Conservation (phyloP, 2,888 invertebrate species). For the Drosophila yooni region DNA sequence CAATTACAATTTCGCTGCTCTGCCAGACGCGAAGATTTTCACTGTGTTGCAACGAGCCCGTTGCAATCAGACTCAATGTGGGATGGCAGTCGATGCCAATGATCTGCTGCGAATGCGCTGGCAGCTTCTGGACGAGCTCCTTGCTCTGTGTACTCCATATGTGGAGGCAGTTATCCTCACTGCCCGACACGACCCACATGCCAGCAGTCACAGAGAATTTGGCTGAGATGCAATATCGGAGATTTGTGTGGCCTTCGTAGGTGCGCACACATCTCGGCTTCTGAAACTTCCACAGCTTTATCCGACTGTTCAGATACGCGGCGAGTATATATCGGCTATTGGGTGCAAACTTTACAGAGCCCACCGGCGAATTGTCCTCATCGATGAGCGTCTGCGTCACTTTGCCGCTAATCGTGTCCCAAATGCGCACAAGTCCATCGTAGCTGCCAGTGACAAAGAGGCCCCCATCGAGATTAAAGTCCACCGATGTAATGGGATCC, state of each 20-base stretch:
- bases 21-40: slow-evolving; percentile 99
- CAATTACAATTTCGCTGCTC: slow-evolving; percentile 90
- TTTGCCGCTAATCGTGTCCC: slow-evolving; percentile 99
- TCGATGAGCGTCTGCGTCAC: slow-evolving; percentile 99
- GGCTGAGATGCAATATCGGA: slow-evolving; percentile 99
- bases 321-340: slow-evolving; percentile 99
- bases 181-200: slow-evolving; percentile 99
- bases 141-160: slow-evolving; percentile 99
- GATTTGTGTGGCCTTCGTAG: slow-evolving; percentile 98
- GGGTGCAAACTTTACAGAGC: slow-evolving; percentile 99
- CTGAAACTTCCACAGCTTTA: slow-evolving; percentile 99
- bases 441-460: slow-evolving; percentile 99
- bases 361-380: slow-evolving; percentile 99
- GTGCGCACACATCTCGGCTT: slow-evolving; percentile 99
- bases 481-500: slow-evolving; percentile 99
- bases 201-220: slow-evolving; percentile 99
- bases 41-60: slow-evolving; percentile 98
- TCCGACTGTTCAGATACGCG: slow-evolving; percentile 98
- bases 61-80: slow-evolving; percentile 98
- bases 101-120: slow-evolving; percentile 97
- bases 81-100: slow-evolving; percentile 99
- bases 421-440: slow-evolving; percentile 99
- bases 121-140: slow-evolving; percentile 98
- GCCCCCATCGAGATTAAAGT: slow-evolving; percentile 99
- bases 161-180: slow-evolving; percentile 98